phyloP scores from a whole-genome alignment of 1,140 invertebrate species.

The Gerris buenoi region DNA sequence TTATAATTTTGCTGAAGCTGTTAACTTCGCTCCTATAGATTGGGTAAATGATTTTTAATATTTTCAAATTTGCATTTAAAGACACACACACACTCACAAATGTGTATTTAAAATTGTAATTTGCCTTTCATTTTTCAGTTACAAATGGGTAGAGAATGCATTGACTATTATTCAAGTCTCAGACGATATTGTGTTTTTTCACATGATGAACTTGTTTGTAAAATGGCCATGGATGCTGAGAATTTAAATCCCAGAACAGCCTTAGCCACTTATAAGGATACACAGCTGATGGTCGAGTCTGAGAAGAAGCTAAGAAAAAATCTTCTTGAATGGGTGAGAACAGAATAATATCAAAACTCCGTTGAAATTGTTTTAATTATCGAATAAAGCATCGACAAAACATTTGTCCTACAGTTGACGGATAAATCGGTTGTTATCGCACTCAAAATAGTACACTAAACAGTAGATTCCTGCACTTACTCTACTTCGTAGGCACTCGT shows the following conservation, averaged over 20 bases:
- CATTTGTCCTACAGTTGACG: too few relatives aligned
- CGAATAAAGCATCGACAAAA: too few relatives aligned
- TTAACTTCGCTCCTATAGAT: constrained; percentile 57
- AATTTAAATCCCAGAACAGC: constrained; percentile 38
- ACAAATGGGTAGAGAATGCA: constrained; percentile 39
- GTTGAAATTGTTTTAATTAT: too few relatives aligned
- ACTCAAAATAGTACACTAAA: too few relatives aligned
- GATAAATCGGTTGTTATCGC: too few relatives aligned
- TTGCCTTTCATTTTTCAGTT: constrained; percentile 18
- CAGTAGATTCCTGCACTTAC: too few relatives aligned
- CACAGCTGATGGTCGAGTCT: constrained; percentile 38
- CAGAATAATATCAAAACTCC: too few relatives aligned
- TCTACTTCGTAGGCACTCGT: too few relatives aligned
- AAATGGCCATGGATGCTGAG: constrained; percentile 42
- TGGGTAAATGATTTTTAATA: too few relatives aligned
- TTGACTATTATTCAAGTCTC: constrained; percentile 44
- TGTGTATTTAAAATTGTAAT: too few relatives aligned
- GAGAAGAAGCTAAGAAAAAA: constrained; percentile 28
- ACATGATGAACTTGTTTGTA: constrained; percentile 57
- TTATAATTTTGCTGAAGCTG: constrained; percentile 61
- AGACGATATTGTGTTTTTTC: constrained; percentile 54
- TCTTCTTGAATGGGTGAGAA: constrained; percentile 10
- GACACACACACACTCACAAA: too few relatives aligned
- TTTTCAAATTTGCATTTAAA: too few relatives aligned
- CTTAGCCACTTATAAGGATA: constrained; percentile 38